Base-by-base conservation (phyloP, 2,888 invertebrate genomes). In the Hypselothyrea guttata region DNA sequence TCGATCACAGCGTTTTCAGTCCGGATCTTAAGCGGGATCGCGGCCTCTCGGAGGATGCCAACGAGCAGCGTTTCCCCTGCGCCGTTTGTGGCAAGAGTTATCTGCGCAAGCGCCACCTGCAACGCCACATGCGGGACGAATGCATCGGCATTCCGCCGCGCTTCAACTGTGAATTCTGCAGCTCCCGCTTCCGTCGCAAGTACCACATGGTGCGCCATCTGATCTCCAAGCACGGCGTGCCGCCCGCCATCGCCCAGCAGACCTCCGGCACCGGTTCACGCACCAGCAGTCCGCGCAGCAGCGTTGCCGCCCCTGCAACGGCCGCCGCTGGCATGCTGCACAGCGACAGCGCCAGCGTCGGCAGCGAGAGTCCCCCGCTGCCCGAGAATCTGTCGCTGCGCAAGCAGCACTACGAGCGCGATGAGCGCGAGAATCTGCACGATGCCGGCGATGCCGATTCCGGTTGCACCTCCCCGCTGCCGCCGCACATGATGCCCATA, bases 31-130 rank as follows among this genome's bases (percentile, higher is more conserved):
- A 72, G 16, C 12, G 15, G 1, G 54, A 48, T 1, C 11, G 7
- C 11, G 33, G 44, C 30, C 2, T 2, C 5, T 4, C 2, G 2
- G 22, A 2, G 5, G 48, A 61, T 5, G 68, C 75, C 51, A 37
- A 65, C 12, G 75, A 75, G 12, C 89, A 90, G 53, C 90, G 91
- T 59, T 92, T 91, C 76, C 89, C 89, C 13, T 93, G 93, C 84
- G 86, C 88, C 48, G 91, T 91, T 40, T 93, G 93, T 72, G 91
- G 91, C 70, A 92, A 92, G 87, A 92, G 91, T 59, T 93, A 93
- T 86, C 90, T 91, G 78, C 90, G 93, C 38, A 92, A 92, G 83
- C 92, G 93, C 37, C 93, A 93, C 59, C 86, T 93, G 57, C 91
- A 92, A 68, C 90, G 93, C 7, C 93, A 93, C 70, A 89, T 91